Conservation (phyloP, 1,140 invertebrate genomes). For the Neotoxoptera formosana region DNA sequence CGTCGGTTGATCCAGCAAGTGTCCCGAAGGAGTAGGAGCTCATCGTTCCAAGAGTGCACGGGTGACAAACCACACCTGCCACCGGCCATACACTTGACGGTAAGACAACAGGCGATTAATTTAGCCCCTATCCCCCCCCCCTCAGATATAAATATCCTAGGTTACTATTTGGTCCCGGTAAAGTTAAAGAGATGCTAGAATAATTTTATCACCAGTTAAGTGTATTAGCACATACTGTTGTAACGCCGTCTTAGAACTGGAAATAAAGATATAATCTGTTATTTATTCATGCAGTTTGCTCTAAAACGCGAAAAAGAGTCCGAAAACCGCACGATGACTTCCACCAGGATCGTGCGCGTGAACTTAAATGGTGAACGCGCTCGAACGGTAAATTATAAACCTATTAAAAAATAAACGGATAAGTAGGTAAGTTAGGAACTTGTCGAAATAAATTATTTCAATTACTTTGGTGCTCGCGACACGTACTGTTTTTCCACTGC, state of each 20-base stretch:
- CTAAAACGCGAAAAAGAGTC: not conserved
- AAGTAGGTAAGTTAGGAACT: not conserved
- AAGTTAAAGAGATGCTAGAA: not conserved
- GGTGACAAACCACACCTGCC: constrained; percentile 43
- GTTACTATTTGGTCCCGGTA: not conserved
- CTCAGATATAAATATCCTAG: not conserved
- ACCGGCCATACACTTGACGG: constrained; percentile 50
- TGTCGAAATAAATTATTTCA: not conserved
- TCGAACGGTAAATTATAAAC: not conserved
- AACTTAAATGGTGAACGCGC: not conserved
- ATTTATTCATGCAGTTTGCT: no score
- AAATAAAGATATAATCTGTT: no score
- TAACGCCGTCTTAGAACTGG: not conserved
- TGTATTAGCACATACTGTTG: not conserved
- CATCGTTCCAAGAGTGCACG: constrained; percentile 45
- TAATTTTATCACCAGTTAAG: not conserved
- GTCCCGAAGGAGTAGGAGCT: not conserved
- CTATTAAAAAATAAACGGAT: not conserved
- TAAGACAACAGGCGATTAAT: not conserved
- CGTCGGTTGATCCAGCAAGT: constrained; percentile 23
- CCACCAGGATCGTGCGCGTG: not conserved
- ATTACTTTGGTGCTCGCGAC: not conserved
- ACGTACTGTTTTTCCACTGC: not conserved
- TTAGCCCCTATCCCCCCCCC: not conserved
- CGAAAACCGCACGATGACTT: not conserved